Conservation (phyloP, 2,113 vertebrate species). For the Gopherus flavomarginatus region DNA sequence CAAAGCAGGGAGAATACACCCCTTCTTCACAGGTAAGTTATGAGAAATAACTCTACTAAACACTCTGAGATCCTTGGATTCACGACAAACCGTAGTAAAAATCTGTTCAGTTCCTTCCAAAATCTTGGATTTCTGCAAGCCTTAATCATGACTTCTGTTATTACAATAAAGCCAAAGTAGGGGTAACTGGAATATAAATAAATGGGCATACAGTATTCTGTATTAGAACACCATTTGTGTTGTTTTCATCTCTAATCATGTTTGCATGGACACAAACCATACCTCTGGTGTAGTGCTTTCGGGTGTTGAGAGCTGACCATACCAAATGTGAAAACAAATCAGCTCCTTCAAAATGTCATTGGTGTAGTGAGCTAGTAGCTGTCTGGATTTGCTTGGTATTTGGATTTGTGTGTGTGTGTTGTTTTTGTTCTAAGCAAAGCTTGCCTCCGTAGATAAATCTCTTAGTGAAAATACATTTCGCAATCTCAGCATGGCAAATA, state of each 20-base stretch:
- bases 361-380: background rate
- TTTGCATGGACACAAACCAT: background rate
- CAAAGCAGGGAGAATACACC: background rate
- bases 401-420: background rate
- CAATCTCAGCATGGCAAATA: slow-evolving; percentile 16
- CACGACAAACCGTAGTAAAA: background rate
- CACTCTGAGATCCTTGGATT: background rate
- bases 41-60: background rate
- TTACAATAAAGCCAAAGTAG: background rate
- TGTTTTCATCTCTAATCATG: background rate
- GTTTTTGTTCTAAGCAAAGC: slow-evolving; percentile 5
- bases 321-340: background rate
- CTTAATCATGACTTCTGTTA: background rate
- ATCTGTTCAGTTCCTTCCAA: background rate
- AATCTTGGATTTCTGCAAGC: slow-evolving; percentile 1
- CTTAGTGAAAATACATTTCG: background rate
- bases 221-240: background rate
- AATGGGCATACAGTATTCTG: background rate
- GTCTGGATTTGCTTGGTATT: background rate
- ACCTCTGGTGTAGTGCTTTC: background rate
- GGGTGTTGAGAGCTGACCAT: background rate
- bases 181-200: background rate
- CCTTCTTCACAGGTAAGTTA: background rate
- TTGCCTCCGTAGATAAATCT: slow-evolving; percentile 24
- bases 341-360: background rate